phyloP scores from a whole-genome alignment of 2,888 invertebrate genomes.

The Dione juno region DNA sequence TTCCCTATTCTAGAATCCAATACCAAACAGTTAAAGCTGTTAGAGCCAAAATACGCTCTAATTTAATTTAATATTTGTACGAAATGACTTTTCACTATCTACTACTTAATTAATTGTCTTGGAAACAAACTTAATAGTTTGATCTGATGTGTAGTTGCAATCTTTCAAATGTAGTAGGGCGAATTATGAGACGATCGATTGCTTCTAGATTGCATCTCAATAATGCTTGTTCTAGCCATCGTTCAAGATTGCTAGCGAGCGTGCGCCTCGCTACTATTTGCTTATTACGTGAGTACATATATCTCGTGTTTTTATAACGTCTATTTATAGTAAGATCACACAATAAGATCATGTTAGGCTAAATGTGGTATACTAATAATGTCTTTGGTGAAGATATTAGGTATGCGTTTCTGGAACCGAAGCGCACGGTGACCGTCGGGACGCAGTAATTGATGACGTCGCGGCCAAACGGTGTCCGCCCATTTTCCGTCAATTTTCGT shows the following conservation, averaged over 20 bases:
- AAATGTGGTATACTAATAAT: constrained; percentile 62
- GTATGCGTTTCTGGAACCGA: constrained; percentile 68
- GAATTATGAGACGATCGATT: constrained; percentile 78
- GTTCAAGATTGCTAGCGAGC: constrained; percentile 67
- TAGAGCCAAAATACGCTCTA: neutral
- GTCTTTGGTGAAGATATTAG: constrained; percentile 68
- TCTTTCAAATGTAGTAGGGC: constrained; percentile 73
- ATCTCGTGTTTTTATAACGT: constrained; percentile 52
- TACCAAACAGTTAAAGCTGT: neutral
- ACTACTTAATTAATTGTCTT: constrained; percentile 81
- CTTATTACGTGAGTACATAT: constrained; percentile 64
- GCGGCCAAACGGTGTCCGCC: constrained; percentile 82
- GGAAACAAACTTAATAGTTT: constrained; percentile 61
- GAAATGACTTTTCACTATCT: constrained; percentile 54
- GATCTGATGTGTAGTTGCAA: constrained; percentile 77
- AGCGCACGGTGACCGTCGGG: constrained; percentile 75
- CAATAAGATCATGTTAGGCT: constrained; percentile 46
- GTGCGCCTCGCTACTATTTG: constrained; percentile 66
- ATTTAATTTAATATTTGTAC: constrained; percentile 31
- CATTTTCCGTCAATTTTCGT: constrained; percentile 85
- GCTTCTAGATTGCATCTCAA: constrained; percentile 82
- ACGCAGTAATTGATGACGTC: constrained; percentile 82
- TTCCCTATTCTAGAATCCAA: neutral
- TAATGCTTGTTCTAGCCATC: constrained; percentile 74
- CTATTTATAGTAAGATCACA: constrained; percentile 40